These are phyloP conservation scores for Empis livida DNA, from an alignment of 2,888 invertebrate genomes.

Conservation along the genomic window DNA sequence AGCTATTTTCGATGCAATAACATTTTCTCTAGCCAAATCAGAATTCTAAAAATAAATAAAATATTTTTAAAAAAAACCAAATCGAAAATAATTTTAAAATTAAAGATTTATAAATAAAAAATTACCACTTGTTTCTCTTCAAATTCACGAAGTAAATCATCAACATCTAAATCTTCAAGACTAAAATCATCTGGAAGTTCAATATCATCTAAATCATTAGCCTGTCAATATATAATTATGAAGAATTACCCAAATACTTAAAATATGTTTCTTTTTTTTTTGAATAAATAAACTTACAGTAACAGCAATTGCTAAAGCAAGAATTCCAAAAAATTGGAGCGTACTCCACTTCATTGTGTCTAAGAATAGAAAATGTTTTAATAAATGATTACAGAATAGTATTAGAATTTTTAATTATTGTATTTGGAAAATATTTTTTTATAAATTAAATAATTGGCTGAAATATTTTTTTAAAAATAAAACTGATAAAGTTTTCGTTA, in stretches of 20 bases:
- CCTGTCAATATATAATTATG: not conserved
- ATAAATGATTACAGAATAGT: too few relatives aligned
- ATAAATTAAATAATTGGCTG: too few relatives aligned
- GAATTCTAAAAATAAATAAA: constrained; percentile 17
- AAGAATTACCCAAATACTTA: not conserved
- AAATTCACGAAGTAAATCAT: constrained; percentile 24
- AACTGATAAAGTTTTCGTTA: too few relatives aligned
- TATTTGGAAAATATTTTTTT: too few relatives aligned
- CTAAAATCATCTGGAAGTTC: constrained; percentile 16
- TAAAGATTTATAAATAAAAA: not conserved
- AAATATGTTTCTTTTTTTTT: too few relatives aligned
- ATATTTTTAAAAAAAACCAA: not conserved
- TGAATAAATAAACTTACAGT: constrained; percentile 1
- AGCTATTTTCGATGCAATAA: constrained; percentile 25
- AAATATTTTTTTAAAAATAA: too few relatives aligned
- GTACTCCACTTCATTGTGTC: constrained; percentile 20
- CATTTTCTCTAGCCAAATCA: constrained; percentile 32
- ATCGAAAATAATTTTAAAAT: not conserved
- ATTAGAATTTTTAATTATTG: too few relatives aligned
- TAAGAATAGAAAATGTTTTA: too few relatives aligned
- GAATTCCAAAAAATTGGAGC: constrained; percentile 15
- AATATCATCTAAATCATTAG: constrained; percentile 22
- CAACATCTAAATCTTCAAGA: constrained; percentile 16
- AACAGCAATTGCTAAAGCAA: constrained; percentile 10
- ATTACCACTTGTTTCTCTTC: constrained; percentile 28